These are phyloP conservation scores for Eucidaris tribuloides DNA, from an alignment of 35 echinoderm and acorn worm species.

Conservation along the genomic window DNA sequence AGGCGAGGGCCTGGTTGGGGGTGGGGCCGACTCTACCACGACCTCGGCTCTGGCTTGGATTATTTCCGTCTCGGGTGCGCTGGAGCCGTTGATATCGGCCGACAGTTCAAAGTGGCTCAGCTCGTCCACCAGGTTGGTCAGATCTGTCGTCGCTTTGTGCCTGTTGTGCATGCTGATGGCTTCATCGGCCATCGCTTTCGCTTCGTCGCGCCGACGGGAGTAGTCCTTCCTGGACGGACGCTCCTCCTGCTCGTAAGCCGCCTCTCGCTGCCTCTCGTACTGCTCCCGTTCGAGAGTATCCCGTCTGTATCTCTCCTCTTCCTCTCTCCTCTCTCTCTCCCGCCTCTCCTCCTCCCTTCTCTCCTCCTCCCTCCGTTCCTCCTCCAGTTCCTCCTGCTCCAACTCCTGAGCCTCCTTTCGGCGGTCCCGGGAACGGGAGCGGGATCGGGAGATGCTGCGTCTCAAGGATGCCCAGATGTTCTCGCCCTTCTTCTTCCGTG, in stretches of 20 bases:
- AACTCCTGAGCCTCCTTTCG: slow-evolving; percentile 38
- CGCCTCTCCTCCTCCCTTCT: slow-evolving; percentile 31
- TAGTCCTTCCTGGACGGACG: slow-evolving; percentile 67
- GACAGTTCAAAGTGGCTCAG: neutral
- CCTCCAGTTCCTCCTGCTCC: slow-evolving; percentile 53
- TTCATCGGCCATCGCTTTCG: slow-evolving; percentile 29
- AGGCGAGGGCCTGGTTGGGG: neutral
- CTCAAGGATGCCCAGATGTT: slow-evolving; percentile 23
- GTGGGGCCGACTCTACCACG: slow-evolving; percentile 22
- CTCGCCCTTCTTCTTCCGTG: slow-evolving; percentile 57
- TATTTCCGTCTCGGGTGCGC: neutral
- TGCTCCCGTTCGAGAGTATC: slow-evolving; percentile 31
- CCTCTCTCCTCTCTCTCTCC: slow-evolving; percentile 21
- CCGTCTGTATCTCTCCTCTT: slow-evolving; percentile 9
- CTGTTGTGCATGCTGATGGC: neutral
- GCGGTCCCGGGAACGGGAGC: slow-evolving; percentile 69
- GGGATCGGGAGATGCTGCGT: slow-evolving; percentile 46
- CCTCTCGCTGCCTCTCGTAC: slow-evolving; percentile 27
- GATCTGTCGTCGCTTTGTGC: neutral
- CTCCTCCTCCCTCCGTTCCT: slow-evolving; percentile 10
- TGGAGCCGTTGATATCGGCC: slow-evolving; percentile 2
- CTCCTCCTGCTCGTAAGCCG: slow-evolving; percentile 18
- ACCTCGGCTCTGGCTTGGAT: neutral
- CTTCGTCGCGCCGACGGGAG: slow-evolving; percentile 46
- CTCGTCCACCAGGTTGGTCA: slow-evolving; percentile 5